Evolutionary conservation across 2,797 vertebrate genomes (phyloP).

Genomic region (Sphaeramia orbicularis): DNA sequence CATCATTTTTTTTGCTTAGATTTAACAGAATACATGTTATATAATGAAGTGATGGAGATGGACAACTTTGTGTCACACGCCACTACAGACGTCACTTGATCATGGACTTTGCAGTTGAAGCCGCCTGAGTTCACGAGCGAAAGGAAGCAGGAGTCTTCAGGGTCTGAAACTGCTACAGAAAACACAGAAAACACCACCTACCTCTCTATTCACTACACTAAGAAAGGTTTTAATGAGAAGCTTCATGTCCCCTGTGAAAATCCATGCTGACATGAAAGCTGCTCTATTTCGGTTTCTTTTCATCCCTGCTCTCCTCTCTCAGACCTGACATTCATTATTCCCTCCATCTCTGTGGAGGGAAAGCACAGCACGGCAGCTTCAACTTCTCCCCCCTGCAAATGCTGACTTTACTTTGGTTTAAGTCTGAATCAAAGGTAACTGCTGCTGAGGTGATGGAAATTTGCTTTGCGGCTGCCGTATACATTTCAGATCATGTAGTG

Average conservation of each 20-base stretch:
- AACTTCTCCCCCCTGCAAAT: constrained; percentile 43
- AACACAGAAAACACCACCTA: constrained; percentile 54
- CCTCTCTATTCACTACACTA: constrained; percentile 39
- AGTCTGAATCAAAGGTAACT: constrained; percentile 54
- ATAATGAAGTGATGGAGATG: constrained; percentile 29
- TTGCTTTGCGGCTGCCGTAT: constrained; percentile 14
- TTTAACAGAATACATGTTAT: constrained; percentile 21
- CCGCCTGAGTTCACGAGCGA: constrained; percentile 17
- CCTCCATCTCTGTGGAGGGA: constrained; percentile 69
- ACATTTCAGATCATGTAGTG: background rate
- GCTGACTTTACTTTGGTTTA: constrained; percentile 56
- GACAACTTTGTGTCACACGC: constrained; percentile 21
- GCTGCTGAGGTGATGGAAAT: constrained; percentile 52
- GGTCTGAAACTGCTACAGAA: constrained; percentile 53
- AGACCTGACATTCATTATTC: constrained; percentile 81
- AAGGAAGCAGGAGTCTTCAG: constrained; percentile 35
- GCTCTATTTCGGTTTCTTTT: constrained; percentile 80
- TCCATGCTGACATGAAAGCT: constrained; percentile 76
- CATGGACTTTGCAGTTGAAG: constrained; percentile 23
- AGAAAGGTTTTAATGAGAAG: constrained; percentile 78
- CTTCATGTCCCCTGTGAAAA: constrained; percentile 74
- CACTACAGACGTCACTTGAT: constrained; percentile 22
- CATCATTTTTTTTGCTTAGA: constrained; percentile 14
- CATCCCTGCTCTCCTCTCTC: constrained; percentile 72
- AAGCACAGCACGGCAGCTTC: constrained; percentile 50